Base-by-base conservation (phyloP, 1,140 invertebrate genomes). In the Drosophila chauvacae region DNA sequence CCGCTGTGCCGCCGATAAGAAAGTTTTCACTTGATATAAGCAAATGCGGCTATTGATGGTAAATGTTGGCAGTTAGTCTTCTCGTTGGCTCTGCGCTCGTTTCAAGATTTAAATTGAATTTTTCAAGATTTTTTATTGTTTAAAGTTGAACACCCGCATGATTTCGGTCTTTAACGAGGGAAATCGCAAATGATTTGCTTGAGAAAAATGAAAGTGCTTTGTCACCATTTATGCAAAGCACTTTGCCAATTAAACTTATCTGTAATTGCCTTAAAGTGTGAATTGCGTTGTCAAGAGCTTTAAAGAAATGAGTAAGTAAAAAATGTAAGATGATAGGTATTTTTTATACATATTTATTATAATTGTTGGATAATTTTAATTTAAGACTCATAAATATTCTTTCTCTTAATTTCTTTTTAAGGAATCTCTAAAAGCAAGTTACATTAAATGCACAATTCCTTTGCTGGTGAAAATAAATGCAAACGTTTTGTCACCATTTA, bases 1-100 rank as follows among this genome's bases (percentile, higher is more conserved):
- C 80, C 70, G 76, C 74, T 77, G 84, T 69, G 76, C 68, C 58
- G 84, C 61, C 77, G 84, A 88, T 88, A 88, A 88, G 84, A 88
- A 88, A 88, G 77, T 88, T 88, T 85, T 62, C 58, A 63, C 69
- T 63, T 84, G 85, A 87, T 88, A 87, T 84, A 80, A 84, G 84
- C 69, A 84, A 85, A 86, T 74, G 69, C 82, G 85, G 62, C 73
- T 75, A 88, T 88, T 90, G 84, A 84, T 81, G 84, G 61, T 57
- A 70, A 86, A 86, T 75, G 78, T 71, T 78, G 65, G 64, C 82
- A 78, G 64, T 80, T 63, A 60, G 60, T 65, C 63, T 61, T 61
- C 51, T 61, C 63, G 42, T 37, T 16, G 26, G 33, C 41, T 47
- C 33, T 56, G 18, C 16, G 14, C 42, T 70, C 39, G 35, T 35